Evolutionary conservation across 1,140 invertebrate genomes (phyloP).

Genomic region (Cyclina sinensis): DNA sequence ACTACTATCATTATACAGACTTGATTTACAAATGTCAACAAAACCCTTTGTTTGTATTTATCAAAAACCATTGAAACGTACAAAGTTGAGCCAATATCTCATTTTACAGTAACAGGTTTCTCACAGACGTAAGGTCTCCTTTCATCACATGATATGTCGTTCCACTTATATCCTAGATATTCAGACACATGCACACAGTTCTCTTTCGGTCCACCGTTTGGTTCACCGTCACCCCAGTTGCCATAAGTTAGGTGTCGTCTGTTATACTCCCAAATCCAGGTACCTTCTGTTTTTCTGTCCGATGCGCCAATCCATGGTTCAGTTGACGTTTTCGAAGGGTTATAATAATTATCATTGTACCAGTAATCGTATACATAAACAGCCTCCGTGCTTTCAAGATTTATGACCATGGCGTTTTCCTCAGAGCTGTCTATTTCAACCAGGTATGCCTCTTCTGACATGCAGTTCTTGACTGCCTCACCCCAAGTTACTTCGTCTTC

Average conservation of each 20-base stretch:
- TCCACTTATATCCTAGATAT: not conserved
- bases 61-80: no score
- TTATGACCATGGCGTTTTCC: not conserved
- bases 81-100: no score
- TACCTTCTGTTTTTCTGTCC: not conserved
- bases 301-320: not conserved
- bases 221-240: not conserved
- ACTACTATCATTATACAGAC: no score
- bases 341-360: not conserved
- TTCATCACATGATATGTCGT: not conserved
- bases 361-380: not conserved
- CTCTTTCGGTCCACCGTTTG: not conserved
- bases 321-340: not conserved
- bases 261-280: not conserved
- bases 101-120: not conserved
- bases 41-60: no score
- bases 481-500: not conserved
- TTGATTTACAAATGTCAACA: no score
- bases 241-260: not conserved
- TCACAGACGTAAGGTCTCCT: not conserved
- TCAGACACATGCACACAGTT: slow-evolving; percentile 2
- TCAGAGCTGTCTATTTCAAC: not conserved
- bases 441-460: not conserved
- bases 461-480: not conserved
- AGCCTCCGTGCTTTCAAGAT: not conserved